Percentiles rank a stretch among this genome's conserved stretches.
phyloP scores from a whole-genome alignment of 1,140 invertebrate genomes.

The Drosophila sp. region DNA sequence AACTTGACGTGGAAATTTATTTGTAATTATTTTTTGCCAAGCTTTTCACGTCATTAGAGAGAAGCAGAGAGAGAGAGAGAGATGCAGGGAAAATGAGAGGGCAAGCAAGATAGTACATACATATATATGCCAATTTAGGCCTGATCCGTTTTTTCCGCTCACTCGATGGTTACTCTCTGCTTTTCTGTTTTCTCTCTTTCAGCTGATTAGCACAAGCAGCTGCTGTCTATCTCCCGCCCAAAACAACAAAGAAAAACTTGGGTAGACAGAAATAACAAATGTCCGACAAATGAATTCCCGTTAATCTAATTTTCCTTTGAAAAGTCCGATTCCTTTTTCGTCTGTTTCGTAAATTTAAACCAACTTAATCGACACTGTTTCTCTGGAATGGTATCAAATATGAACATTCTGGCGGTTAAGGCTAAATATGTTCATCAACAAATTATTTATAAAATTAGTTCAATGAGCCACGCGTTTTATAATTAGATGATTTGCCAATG shows the following conservation, averaged over 20 bases:
- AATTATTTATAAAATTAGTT: constrained; percentile 59
- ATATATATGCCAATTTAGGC: constrained; percentile 69
- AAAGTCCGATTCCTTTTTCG: neutral
- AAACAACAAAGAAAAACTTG: constrained; percentile 14
- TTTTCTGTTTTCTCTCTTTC: constrained; percentile 27
- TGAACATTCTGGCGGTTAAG: constrained; percentile 51
- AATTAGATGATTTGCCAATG: constrained; percentile 66
- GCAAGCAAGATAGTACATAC: neutral
- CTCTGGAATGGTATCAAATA: constrained; percentile 20
- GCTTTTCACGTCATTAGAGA: constrained; percentile 66
- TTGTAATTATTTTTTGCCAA: constrained; percentile 73
- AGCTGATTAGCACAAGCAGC: constrained; percentile 61
- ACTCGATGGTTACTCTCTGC: constrained; percentile 13
- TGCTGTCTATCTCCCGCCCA: constrained; percentile 42
- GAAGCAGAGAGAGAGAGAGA: neutral
- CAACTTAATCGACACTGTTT: neutral
- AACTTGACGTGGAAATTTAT: constrained; percentile 75
- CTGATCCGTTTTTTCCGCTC: constrained; percentile 31
- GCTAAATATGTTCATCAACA: constrained; percentile 59
- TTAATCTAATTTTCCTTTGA: neutral
- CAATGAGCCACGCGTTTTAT: constrained; percentile 76
- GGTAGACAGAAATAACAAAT: neutral
- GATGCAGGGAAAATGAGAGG: neutral
- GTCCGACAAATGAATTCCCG: neutral
- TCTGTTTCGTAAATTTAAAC: neutral